Percentiles rank a stretch among this genome's conserved stretches.
Evolutionary conservation across 2,113 vertebrate species (phyloP).

Genomic region (Ifrita kowaldi): DNA sequence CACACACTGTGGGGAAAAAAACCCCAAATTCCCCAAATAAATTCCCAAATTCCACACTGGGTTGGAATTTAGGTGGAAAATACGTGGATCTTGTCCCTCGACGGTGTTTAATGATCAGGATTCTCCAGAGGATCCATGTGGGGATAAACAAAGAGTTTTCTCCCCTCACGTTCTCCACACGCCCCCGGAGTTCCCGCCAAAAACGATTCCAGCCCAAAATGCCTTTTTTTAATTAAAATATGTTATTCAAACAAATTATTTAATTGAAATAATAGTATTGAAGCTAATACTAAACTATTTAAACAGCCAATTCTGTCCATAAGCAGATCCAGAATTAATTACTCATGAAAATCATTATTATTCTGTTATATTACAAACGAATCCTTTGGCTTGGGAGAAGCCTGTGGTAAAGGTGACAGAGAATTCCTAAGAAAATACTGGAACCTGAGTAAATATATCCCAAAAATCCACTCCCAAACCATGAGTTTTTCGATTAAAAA

Average conservation of each 20-base stretch:
- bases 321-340: background rate
- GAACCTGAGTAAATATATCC: background rate
- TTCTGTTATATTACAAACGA: background rate
- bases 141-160: background rate
- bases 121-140: background rate
- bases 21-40: accelerated
- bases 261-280: background rate
- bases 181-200: background rate
- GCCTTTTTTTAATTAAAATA: background rate
- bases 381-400: background rate
- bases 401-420: background rate
- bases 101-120: background rate
- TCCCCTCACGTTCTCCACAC: background rate
- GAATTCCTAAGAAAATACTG: background rate
- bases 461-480: background rate
- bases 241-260: background rate
- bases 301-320: background rate
- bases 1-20: too few relatives aligned
- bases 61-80: background rate
- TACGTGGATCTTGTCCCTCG: accelerated
- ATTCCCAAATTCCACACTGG: background rate
- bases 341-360: background rate
- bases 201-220: background rate
- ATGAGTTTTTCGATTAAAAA: too few relatives aligned
- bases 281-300: background rate